phyloP scores from a whole-genome alignment of 2,113 vertebrate species.

The Salvelinus sp. region DNA sequence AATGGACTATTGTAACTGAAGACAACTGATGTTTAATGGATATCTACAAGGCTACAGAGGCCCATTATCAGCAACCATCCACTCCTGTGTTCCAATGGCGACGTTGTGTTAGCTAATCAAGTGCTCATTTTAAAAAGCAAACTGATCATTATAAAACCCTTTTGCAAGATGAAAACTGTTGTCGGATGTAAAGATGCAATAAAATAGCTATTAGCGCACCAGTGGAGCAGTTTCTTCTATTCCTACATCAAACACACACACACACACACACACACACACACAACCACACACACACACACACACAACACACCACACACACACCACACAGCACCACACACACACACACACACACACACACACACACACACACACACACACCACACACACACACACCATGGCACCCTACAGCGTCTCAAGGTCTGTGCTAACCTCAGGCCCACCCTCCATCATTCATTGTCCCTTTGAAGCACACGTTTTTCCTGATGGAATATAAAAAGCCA shows the following conservation, averaged over 20 bases:
- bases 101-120: no score
- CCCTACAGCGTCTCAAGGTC: neutral
- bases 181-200: no score
- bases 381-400: neutral
- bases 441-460: neutral
- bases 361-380: neutral
- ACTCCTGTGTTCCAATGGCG: no score
- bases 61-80: no score
- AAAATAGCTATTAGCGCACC: no score
- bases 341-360: no score
- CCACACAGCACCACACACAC: neutral
- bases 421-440: neutral
- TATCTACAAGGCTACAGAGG: no score
- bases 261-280: neutral
- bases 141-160: no score
- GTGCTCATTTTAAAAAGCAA: no score
- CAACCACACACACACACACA: neutral
- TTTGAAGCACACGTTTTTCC: neutral
- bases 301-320: neutral
- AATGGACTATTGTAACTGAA: no score
- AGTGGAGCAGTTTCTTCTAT: neutral
- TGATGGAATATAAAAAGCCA: neutral
- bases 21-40: no score
- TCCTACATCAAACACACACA: neutral
- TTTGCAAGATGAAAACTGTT: no score